These are phyloP conservation scores for Drosophila burlai DNA, from an alignment of 1,140 invertebrate species.

Conservation along the genomic window DNA sequence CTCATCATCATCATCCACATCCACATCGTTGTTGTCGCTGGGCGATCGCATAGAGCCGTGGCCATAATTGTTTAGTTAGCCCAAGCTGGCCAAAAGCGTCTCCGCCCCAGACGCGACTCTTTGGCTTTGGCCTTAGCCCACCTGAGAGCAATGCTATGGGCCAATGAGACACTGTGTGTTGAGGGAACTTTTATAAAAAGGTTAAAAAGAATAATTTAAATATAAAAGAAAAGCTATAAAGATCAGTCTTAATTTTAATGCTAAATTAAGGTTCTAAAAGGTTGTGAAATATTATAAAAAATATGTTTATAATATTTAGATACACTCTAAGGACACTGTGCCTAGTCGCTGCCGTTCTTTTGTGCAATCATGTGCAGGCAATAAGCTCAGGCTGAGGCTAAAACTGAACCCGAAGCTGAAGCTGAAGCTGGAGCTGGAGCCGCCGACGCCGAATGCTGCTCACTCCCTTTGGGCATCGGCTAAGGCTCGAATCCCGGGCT, in stretches of 20 bases:
- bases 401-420: conserved; percentile 26
- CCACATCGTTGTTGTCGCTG: conserved; percentile 31
- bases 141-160: conserved; percentile 55
- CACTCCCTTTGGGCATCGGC: conserved; percentile 63
- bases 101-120: conserved; percentile 32
- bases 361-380: conserved; percentile 75
- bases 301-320: background rate
- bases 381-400: conserved; percentile 42
- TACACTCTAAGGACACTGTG: conserved; percentile 5
- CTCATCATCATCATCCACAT: conserved; percentile 40
- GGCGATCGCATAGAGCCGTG: conserved; percentile 64
- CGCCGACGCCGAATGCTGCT: conserved; percentile 32
- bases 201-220: background rate
- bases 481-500: conserved; percentile 24
- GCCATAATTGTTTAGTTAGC: conserved; percentile 79
- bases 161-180: conserved; percentile 9
- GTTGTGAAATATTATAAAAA: background rate
- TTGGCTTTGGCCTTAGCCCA: conserved; percentile 44
- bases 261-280: background rate
- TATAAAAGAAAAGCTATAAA: background rate
- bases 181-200: background rate
- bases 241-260: too few species aligned
- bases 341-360: conserved; percentile 49
- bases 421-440: conserved; percentile 42
- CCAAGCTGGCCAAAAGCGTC: conserved; percentile 54